Evolutionary conservation across 2,888 invertebrate genomes (phyloP).

Genomic region (Dinocampus coccinellae): DNA sequence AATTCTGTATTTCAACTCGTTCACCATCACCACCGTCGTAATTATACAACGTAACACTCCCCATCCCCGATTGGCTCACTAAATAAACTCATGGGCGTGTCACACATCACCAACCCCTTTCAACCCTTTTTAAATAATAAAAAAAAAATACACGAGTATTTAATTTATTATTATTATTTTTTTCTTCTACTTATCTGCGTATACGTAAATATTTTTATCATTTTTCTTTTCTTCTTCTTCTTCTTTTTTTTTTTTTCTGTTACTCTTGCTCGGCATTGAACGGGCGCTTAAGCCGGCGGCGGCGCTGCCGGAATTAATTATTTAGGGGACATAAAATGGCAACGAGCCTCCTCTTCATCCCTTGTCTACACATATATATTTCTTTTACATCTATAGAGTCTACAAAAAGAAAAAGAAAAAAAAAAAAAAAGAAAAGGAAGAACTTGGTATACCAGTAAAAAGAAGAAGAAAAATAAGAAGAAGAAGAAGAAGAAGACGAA

Average conservation of each 20-base stretch:
- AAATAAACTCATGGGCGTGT: neutral
- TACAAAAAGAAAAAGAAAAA: neutral
- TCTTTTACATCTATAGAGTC: constrained; percentile 20
- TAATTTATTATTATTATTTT: too few relatives aligned
- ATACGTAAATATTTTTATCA: constrained; percentile 14
- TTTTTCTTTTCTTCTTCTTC: constrained; percentile 40
- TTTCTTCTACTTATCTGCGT: constrained; percentile 18
- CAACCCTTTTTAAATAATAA: too few relatives aligned
- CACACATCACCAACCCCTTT: neutral
- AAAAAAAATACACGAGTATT: too few relatives aligned
- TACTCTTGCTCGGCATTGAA: constrained; percentile 43
- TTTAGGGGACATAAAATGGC: constrained; percentile 69
- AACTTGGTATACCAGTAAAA: constrained; percentile 8
- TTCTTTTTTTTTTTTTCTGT: constrained; percentile 37
- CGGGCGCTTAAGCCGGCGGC: constrained; percentile 63
- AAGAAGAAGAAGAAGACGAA: constrained; percentile 16
- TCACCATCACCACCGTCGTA: neutral
- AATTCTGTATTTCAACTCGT: neutral
- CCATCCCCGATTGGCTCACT: constrained; percentile 2
- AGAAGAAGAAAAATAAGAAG: too few relatives aligned
- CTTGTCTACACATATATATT: constrained; percentile 16
- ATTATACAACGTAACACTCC: neutral
- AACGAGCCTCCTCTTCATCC: constrained; percentile 54
- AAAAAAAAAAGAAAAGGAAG: too few relatives aligned
- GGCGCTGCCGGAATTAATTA: constrained; percentile 69